Evolutionary conservation across 2,797 vertebrate genomes (phyloP).

Genomic region (Sebastes ruberrimus): DNA sequence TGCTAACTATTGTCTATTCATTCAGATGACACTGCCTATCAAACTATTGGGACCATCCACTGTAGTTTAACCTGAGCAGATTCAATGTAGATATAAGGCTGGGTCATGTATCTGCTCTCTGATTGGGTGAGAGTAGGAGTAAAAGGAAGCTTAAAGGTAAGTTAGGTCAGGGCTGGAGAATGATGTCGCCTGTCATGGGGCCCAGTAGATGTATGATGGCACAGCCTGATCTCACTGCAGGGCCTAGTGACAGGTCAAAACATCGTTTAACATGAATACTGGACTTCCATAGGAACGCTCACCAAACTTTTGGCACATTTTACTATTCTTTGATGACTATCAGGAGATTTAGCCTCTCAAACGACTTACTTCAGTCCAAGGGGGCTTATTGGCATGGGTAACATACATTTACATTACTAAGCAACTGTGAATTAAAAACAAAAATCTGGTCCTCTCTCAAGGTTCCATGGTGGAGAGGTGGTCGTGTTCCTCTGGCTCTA

Average conservation of each 20-base stretch:
- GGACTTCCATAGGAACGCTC: neutral
- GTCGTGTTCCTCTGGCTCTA: too few species aligned
- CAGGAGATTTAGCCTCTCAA: too few species aligned
- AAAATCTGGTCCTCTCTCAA: too few species aligned
- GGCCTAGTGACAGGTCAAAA: neutral
- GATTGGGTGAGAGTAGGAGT: neutral
- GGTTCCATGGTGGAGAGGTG: too few species aligned
- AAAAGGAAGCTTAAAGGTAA: neutral
- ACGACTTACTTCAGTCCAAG: too few species aligned
- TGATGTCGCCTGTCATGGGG: neutral
- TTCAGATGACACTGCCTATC: neutral
- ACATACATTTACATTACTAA: too few species aligned
- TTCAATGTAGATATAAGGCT: neutral
- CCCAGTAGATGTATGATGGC: neutral
- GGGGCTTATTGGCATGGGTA: too few species aligned
- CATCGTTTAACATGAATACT: too few species aligned
- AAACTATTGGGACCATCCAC: too few species aligned
- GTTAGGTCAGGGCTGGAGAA: neutral
- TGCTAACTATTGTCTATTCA: neutral
- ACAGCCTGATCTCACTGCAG: neutral
- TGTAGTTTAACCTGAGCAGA: neutral
- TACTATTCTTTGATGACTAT: neutral
- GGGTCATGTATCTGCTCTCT: neutral
- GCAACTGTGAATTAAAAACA: too few species aligned
- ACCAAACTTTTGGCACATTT: neutral